Percentiles rank a stretch among this genome's conserved stretches.
Conservation (phyloP, 2,888 invertebrate genomes). For the Calliopum simillimum region DNA sequence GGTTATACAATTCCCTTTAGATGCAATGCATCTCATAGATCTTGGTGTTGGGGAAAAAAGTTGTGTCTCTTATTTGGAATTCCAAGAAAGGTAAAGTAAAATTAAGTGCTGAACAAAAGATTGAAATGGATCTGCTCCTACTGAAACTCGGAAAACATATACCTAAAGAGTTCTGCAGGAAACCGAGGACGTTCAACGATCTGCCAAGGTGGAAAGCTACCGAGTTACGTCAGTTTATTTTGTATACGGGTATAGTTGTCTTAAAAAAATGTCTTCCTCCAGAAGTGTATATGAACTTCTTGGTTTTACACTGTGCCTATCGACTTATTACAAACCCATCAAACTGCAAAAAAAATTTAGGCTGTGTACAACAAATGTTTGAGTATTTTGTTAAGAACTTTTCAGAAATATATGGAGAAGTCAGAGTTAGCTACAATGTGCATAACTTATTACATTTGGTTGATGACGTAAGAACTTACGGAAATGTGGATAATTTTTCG, state of each 20-base stretch:
- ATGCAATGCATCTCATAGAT: slow-evolving; percentile 34
- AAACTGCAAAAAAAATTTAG: not conserved
- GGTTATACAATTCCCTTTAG: slow-evolving; percentile 34
- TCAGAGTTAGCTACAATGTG: slow-evolving; percentile 7
- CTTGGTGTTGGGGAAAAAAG: slow-evolving; percentile 37
- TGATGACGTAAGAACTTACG: not conserved
- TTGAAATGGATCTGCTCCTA: slow-evolving; percentile 17
- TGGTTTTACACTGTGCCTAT: slow-evolving; percentile 32
- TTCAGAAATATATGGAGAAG: not conserved
- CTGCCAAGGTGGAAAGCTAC: slow-evolving; percentile 37
- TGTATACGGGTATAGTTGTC: slow-evolving; percentile 34
- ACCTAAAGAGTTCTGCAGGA: slow-evolving; percentile 35
- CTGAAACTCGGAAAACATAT: slow-evolving; percentile 14
- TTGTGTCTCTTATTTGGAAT: too few relatives aligned
- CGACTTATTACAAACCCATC: slow-evolving; percentile 26
- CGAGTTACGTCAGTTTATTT: slow-evolving; percentile 18
- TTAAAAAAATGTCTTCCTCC: slow-evolving; percentile 29
- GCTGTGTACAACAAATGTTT: not conserved
- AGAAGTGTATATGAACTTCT: slow-evolving; percentile 32
- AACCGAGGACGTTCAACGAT: slow-evolving; percentile 35
- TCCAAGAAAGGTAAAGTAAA: slow-evolving; percentile 11
- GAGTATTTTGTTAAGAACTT: slow-evolving; percentile 2
- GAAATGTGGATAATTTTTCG: slow-evolving; percentile 1
- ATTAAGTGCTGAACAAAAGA: slow-evolving; percentile 1
- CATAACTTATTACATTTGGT: slow-evolving; percentile 8